Evolutionary conservation across 2,113 vertebrate species (phyloP), one percentile per base, ranked within the genome.

Genomic region (Neodon shergylaensis): DNA sequence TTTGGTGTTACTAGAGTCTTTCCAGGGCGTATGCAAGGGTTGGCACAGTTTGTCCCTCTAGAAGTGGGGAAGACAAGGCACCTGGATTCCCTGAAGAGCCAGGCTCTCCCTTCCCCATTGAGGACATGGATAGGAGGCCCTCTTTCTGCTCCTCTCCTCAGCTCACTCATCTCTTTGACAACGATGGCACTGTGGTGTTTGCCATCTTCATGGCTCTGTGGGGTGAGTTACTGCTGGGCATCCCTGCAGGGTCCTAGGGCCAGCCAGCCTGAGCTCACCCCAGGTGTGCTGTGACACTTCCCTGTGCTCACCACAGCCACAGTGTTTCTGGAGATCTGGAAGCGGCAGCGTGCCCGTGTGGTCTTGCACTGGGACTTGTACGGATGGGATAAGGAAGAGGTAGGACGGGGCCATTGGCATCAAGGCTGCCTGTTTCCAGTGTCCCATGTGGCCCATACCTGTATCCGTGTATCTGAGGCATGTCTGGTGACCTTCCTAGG

Each of bases 131-230:
- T 10, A 21, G 78, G 58, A 44, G 36, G n/a, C 19, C 28, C 13
- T 26, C 54, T 6, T 44, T 44, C 13, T 2, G 8, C 44, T 58
- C 10, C 77, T 52, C 63, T 44, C 54, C 19, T 47, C 14, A 82
- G 99, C 95, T 99, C 96, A 99, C 99, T 16, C 99, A 99, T 95
- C 98, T 99, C 81, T 99, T 99, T 88, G 99, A 99, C 98, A 99
- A 99, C 31, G 99, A 99, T 89, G 99, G 99, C 54, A 99, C 99
- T 0, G 99, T 99, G 76, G 16, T 98, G n/a, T 99, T 99, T 77
- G 99, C 99, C 24, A 99, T 99, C 77, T 98, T 99, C 97, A 99
- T 99, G 99, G 99, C 99, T 0, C 86, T 99, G 90, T 99, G 99
- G 99, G 99, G 99, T 99, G 98, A 98, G 99, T 98, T 31, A 2